Base-by-base conservation (phyloP, 2,888 invertebrate species). In the Rutpela maculata region DNA sequence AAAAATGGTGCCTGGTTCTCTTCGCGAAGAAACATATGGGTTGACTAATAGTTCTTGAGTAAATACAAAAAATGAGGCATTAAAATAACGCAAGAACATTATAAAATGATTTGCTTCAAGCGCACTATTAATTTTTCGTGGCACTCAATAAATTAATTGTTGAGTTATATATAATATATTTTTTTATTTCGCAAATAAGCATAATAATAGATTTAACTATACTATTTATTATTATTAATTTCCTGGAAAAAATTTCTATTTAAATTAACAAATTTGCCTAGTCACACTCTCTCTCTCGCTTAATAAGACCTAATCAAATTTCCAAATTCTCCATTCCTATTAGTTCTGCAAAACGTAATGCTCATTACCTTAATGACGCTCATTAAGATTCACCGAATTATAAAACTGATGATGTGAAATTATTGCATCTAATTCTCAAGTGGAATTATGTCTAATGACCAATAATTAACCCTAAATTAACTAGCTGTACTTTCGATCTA, bases 341-440 rank as follows among this genome's bases (percentile, higher is more conserved):
- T 63, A 63, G 1, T n/a, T 63, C 35, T 63, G 18, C 35, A 63
- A 63, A 63, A 35, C 35, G 35, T 11, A 63, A 63, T 17, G 62
- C 7, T 31, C 17, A 63, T 35, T 63, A 63, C 17, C 11, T 63
- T 63, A 63, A 63, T 31, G 62, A 63, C 31, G 31, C 26, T 63
- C 62, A 35, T 31, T 35, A 17, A 26, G 43, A 43, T n/a, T 50
- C 50, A 50, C 50, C n/a, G 50, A 50, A 50, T 59, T 59, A 59
- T 59, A 5, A 59, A 59, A 59, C 12, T 59, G 11, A 59, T 11
- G 59, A 59, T 12, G 26, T 59, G 22, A 59, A 26, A 59, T 59
- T 50, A 50, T 59, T 59, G 12, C 59, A n/a, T 26, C n/a, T 26
- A 31, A 31, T 62, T 62, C 12, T 59, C 12, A 62, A 7, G 31